Evolutionary conservation across 1,140 invertebrate species (phyloP).

Genomic region (Leptopilina clavipes): DNA sequence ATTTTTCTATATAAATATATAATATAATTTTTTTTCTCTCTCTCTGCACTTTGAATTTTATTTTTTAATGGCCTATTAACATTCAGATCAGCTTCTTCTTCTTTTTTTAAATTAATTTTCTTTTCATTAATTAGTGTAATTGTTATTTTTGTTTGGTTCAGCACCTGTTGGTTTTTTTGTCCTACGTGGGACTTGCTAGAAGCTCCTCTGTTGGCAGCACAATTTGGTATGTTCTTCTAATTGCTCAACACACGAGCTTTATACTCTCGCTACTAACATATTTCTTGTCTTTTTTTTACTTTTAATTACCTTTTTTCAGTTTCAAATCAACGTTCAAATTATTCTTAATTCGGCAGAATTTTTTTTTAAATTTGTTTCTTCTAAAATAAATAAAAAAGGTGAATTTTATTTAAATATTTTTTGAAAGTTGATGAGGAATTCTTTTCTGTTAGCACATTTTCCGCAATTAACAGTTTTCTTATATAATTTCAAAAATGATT

Average conservation of each 20-base stretch:
- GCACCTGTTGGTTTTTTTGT: constrained; percentile 70
- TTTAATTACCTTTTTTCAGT: constrained; percentile 7
- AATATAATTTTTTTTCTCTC: constrained; percentile 4
- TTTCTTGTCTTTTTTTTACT: not conserved
- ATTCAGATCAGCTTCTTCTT: constrained; percentile 40
- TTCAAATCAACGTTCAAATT: not conserved
- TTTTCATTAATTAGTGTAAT: constrained; percentile 50
- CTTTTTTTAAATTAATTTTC: constrained; percentile 23
- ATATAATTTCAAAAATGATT: not conserved
- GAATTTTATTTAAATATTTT: no score
- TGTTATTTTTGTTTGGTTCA: constrained; percentile 70
- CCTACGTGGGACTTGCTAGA: constrained; percentile 67
- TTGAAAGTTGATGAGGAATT: no score
- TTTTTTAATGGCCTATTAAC: constrained; percentile 37
- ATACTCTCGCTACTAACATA: constrained; percentile 44
- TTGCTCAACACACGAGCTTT: constrained; percentile 45
- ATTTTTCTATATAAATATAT: constrained; percentile 25
- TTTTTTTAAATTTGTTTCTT: no score
- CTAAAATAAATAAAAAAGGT: no score
- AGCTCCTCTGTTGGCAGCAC: constrained; percentile 67
- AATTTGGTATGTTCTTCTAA: constrained; percentile 64
- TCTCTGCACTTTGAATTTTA: not conserved
- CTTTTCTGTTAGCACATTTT: not conserved
- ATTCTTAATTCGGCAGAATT: no score
- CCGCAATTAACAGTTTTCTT: not conserved